Evolutionary conservation across 2,888 invertebrate genomes (phyloP), one percentile per base, ranked within the genome.

Genomic region (Ceriagrion tenellum): DNA sequence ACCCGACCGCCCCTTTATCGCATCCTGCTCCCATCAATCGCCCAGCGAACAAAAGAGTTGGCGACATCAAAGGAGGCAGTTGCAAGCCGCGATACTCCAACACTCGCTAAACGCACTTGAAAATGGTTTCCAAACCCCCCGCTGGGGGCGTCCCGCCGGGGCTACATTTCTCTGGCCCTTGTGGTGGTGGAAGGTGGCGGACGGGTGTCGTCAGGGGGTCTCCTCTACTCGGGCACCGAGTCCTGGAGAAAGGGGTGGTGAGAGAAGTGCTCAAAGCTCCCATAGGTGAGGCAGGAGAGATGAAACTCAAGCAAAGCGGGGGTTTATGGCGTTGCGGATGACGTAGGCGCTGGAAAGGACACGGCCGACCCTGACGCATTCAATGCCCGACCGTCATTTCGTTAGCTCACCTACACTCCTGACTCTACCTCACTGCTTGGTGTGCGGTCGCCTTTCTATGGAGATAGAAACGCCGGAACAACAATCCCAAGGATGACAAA

Each of bases 31-130:
- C 20, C 40, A 47, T 88, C 40, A 88, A 47, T 55, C 88, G 40
- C 88, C 88, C 30, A 35, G 88, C 59, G 12, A 12, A 40, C 35
- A n/a, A 55, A 88, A 40, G 88, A 88, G 88, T 88, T 26, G 6
- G 40, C 88, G 35, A 88, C 88, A 40, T 88, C 88, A 88, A 88
- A 88, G 88, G 88, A 88, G 59, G 35, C 88, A n/a, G 69, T 69
- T n/a, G 69, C 69, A 69, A 69, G n/a, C 59, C n/a, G 69, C 69
- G 69, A 69, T 69, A 88, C 40, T 40, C 59, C 23, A 18, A 88
- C 88, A 88, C 88, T 47, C 26, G 55, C 88, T 47, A 40, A 88
- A 4, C 88, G 88, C 88, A 88, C 88, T 88, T 26, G 88, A 88
- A 88, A 88, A 40, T 47, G 88, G 88, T 40, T 88, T 47, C 47